These are phyloP conservation scores for Nasua narica DNA, from an alignment of 2,797 vertebrate genomes.

Conservation along the genomic window DNA sequence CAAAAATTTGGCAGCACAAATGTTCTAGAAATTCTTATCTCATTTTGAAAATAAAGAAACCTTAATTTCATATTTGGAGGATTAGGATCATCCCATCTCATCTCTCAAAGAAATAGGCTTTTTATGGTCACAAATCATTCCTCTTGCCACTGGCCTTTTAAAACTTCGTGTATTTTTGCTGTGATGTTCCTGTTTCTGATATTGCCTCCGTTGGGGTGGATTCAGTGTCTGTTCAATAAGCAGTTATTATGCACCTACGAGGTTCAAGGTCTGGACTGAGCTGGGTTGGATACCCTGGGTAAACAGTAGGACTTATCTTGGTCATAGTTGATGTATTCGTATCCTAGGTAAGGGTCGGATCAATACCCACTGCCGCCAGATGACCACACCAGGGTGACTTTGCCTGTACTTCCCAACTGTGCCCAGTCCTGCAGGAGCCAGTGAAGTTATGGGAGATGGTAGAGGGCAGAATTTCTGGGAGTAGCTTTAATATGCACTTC, in stretches of 20 bases:
- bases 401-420: neutral
- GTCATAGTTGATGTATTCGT: neutral
- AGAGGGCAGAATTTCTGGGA: neutral
- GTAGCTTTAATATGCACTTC: neutral
- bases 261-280: neutral
- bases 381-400: neutral
- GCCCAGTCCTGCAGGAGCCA: neutral
- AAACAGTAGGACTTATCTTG: neutral
- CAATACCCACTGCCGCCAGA: neutral
- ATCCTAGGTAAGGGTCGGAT: neutral
- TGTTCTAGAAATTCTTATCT: conserved; percentile 53
- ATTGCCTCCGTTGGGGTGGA: neutral
- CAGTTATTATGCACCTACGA: neutral
- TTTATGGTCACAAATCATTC: neutral
- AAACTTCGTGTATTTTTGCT: neutral
- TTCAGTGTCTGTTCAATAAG: neutral
- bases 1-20: conserved; percentile 59
- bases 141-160: neutral
- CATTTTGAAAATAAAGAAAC: conserved; percentile 52
- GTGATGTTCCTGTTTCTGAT: neutral
- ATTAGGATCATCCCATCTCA: conserved; percentile 27
- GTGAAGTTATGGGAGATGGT: neutral
- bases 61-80: conserved; percentile 54
- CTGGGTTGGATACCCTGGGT: neutral
- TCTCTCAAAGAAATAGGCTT: conserved; percentile 15